A percentile compares a stretch with the other conserved stretches of the same genome.
phyloP scores from a whole-genome alignment of 2,113 vertebrate species.

The Prochilodus magdalenae region DNA sequence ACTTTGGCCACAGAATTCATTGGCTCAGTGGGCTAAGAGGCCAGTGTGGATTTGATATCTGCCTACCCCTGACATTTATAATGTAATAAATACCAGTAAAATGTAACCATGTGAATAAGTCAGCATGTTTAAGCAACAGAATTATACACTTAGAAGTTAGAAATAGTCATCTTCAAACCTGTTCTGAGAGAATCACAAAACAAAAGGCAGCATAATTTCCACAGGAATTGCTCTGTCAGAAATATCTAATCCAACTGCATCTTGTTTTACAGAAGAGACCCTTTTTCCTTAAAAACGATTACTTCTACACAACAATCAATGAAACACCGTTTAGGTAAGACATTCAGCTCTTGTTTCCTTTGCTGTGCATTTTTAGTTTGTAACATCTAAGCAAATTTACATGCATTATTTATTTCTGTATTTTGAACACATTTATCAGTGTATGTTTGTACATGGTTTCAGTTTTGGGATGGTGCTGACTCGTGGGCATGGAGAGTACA shows the following conservation, averaged over 20 bases:
- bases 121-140: too few species aligned
- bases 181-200: too few species aligned
- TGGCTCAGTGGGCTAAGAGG: too few species aligned
- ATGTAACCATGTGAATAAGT: too few species aligned
- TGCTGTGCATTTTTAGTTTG: background rate
- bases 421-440: background rate
- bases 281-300: conserved; percentile 88
- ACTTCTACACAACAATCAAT: conserved; percentile 92
- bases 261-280: conserved; percentile 83
- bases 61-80: too few species aligned
- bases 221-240: background rate
- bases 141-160: too few species aligned
- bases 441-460: conserved; percentile 38
- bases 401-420: background rate
- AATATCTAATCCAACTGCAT: background rate
- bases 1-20: too few species aligned
- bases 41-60: too few species aligned
- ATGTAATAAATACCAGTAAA: background rate
- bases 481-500: conserved; percentile 83
- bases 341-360: background rate
- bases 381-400: too few species aligned
- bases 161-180: background rate
- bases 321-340: conserved; percentile 93
- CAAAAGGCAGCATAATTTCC: background rate
- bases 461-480: conserved; percentile 92